Evolutionary conservation across 2,797 vertebrate genomes (phyloP), one percentile per base, ranked within the genome.

Genomic region (Botia kubotai): DNA sequence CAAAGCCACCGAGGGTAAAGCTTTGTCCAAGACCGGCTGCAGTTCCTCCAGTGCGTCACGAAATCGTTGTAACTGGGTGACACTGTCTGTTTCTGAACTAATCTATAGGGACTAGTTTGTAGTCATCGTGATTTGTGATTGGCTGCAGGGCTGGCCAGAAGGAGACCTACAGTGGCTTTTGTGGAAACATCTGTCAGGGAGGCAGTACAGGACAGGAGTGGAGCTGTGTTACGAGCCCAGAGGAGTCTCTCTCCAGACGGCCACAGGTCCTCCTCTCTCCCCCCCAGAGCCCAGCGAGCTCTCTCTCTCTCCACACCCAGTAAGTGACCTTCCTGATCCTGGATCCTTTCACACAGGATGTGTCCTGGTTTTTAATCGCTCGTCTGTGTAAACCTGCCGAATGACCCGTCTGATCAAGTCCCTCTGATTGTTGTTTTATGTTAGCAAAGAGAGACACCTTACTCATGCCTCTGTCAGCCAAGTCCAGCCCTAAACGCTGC

Each of bases 401-500:
- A 26, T 26, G 23, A 26, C 23, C 2, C 13, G 2, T n/a, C 2
- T 50, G 13, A 50, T 1, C 13, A 1, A 33, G 33, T 33, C 33
- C 33, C 4, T 33, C 4, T 43, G 39, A 5, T 43, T 53, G 3
- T 71, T 65, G 46, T 12, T 75, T 74, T 36, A 69, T 75, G 23
- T 23, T 87, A 98, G 97, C 96, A 63, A 97, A 95, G 87, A 95
- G 97, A 89, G 96, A 97, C 81, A 96, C 95, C 12, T 90, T 99
- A 88, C 85, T 98, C 72, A 90, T 86, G 43, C 96, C 97, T 0
- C 81, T 94, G 80, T 95, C 95, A 5, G 95, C 96, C 26, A 96
- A 94, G 50, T 97, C 95, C 86, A 99, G 98, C 81, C 98, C 98
- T 0, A 99, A 99, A 90, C 94, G 97, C 79, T 96, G 95, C 86